Evolutionary conservation across 2,888 invertebrate genomes (phyloP), one percentile per base, ranked within the genome.

Genomic region (Agriotes lineatus): DNA sequence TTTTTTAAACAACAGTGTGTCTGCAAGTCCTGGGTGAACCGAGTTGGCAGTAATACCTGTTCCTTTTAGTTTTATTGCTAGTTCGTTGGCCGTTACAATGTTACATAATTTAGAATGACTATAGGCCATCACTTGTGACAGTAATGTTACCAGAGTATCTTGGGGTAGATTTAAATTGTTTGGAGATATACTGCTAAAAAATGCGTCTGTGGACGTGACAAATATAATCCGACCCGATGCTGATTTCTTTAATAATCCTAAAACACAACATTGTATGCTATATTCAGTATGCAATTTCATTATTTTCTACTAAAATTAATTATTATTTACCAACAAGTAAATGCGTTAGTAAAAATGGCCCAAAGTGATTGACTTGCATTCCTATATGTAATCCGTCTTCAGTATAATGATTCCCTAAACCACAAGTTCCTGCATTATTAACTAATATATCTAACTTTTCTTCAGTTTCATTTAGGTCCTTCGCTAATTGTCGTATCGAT

Each of bases 361-460:
- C 88, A 75, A 87, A 88, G 75, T 91, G 88, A 72, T 92, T 92
- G 12, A 89, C 86, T 70, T 90, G 90, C 84, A 90, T 87, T 62
- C 87, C 88, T 19, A 85, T 80, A 33, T 91, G 87, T 35, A 91
- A 85, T 0, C 90, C 90, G 70, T 91, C 90, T 63, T 85, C 84
- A 0, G 90, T 89, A 44, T 79, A 79, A 35, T 81, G 81, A 37
- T 85, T 80, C 0, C 82, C 81, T 20, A 85, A 79, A 0, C 86
- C 86, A 7, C 83, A 85, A 0, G 63, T 78, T 76, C 64, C 82
- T 0, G 90, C 90, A 75, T 90, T 90, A 78, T 90, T 89, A 14
- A 90, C 84, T 22, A 91, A 80, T 9, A 90, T 86, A 73, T 91
- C 88, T 54, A 91, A 75, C 74, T 86, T 86, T 0, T 84, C 82